These are phyloP conservation scores for Ommatoiulus sabulosus DNA, from an alignment of 2,888 invertebrate genomes.

Conservation along the genomic window DNA sequence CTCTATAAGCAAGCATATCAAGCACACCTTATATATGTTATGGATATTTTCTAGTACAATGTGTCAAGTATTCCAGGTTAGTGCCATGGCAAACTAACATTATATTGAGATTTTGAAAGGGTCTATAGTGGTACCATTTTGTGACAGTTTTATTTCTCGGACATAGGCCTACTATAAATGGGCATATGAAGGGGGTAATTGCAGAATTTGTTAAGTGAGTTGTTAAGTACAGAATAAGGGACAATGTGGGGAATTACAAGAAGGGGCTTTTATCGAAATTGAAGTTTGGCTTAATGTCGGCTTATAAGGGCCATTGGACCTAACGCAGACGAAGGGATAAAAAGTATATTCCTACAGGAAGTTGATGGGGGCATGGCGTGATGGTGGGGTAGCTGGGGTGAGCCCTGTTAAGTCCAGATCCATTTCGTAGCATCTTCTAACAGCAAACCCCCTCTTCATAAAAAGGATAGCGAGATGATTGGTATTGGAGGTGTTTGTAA, in stretches of 20 bases:
- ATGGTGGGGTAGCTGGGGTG: conserved; percentile 18
- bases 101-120: background rate
- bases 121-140: background rate
- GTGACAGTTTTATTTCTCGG: background rate
- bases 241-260: background rate
- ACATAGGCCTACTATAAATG: background rate
- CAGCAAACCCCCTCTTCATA: conserved; percentile 18
- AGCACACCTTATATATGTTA: too few species aligned
- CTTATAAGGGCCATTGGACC: conserved; percentile 27
- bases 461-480: conserved; percentile 45
- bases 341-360: background rate
- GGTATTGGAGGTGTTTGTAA: conserved; percentile 35
- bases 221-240: conserved; percentile 13
- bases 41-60: too few species aligned
- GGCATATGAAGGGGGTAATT: background rate
- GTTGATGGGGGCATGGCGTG: background rate
- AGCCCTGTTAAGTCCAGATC: conserved; percentile 32
- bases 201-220: conserved; percentile 29
- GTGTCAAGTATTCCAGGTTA: too few species aligned
- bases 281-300: background rate
- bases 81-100: background rate
- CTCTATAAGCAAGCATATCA: too few species aligned
- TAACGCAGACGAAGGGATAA: background rate
- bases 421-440: conserved; percentile 14
- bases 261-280: conserved; percentile 32